These are phyloP conservation scores for Platorchestia sp. DNA, from an alignment of 1,140 invertebrate species.

Conservation along the genomic window DNA sequence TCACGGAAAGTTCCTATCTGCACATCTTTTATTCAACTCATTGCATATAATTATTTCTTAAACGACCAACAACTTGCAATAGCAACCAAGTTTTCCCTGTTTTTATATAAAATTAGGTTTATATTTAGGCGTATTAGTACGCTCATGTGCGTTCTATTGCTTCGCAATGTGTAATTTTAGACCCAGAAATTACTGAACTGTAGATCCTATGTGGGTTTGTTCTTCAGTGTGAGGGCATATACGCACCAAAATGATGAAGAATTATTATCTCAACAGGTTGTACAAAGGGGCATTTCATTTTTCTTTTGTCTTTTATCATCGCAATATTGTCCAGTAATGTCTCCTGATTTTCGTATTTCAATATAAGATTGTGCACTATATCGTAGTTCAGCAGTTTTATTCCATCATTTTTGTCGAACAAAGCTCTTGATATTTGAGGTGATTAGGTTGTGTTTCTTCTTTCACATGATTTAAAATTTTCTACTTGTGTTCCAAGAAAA, in stretches of 20 bases:
- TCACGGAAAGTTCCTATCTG: neutral
- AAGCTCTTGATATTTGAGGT: neutral
- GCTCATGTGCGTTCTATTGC: neutral
- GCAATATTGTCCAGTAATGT: neutral
- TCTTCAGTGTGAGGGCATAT: neutral
- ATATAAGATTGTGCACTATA: neutral
- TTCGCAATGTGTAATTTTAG: neutral
- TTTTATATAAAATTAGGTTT: neutral
- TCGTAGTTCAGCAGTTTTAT: neutral
- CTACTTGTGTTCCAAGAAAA: neutral
- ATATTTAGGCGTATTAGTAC: no score
- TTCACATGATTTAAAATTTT: neutral
- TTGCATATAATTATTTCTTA: no score
- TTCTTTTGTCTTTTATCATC: no score
- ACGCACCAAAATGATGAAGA: no score
- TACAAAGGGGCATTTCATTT: no score
- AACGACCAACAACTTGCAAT: neutral
- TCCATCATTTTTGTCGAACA: neutral
- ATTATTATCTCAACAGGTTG: no score
- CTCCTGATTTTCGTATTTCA: neutral
- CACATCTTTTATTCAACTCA: no score
- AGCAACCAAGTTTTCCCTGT: neutral
- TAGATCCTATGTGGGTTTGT: neutral
- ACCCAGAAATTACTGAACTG: neutral
- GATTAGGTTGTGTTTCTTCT: neutral